phyloP scores from a whole-genome alignment of 2,888 invertebrate species.

The Microctonus hyperodae region DNA sequence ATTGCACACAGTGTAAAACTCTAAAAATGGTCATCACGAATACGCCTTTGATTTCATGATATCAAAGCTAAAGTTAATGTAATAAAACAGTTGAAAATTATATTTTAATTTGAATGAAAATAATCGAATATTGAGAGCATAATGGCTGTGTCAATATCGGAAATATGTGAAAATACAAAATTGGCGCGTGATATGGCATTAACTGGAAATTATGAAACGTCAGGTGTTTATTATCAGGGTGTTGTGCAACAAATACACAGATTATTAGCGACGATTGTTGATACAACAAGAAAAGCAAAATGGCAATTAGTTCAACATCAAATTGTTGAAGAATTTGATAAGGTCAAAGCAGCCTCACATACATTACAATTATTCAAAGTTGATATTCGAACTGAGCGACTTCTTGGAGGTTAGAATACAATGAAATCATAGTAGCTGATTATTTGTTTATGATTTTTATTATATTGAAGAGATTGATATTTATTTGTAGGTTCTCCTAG shows the following conservation, averaged over 20 bases:
- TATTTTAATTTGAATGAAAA: not conserved
- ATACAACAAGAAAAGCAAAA: conserved; percentile 82
- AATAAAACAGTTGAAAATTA: not conserved
- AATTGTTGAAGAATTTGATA: conserved; percentile 88
- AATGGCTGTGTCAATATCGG: conserved; percentile 88
- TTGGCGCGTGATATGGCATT: conserved; percentile 94
- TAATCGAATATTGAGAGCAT: conserved; percentile 43
- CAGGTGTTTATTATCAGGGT: conserved; percentile 92
- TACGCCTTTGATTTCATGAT: not conserved
- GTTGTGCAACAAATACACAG: conserved; percentile 90
- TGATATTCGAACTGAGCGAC: conserved; percentile 68
- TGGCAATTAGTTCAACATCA: conserved; percentile 93
- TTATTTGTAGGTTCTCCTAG: conserved; percentile 54
- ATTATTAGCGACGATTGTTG: conserved; percentile 79
- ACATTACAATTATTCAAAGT: conserved; percentile 80
- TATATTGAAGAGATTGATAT: not conserved
- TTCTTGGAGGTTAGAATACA: conserved; percentile 52
- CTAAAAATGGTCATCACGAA: not conserved
- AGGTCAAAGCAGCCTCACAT: conserved; percentile 82
- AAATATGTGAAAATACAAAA: conserved; percentile 94
- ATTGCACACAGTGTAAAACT: not conserved
- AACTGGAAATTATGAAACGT: conserved; percentile 94
- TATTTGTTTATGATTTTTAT: too few relatives aligned
- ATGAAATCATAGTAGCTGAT: not conserved
- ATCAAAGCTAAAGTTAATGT: too few relatives aligned